Evolutionary conservation across 2,113 vertebrate species (phyloP).

Genomic region (Balaeniceps rex): DNA sequence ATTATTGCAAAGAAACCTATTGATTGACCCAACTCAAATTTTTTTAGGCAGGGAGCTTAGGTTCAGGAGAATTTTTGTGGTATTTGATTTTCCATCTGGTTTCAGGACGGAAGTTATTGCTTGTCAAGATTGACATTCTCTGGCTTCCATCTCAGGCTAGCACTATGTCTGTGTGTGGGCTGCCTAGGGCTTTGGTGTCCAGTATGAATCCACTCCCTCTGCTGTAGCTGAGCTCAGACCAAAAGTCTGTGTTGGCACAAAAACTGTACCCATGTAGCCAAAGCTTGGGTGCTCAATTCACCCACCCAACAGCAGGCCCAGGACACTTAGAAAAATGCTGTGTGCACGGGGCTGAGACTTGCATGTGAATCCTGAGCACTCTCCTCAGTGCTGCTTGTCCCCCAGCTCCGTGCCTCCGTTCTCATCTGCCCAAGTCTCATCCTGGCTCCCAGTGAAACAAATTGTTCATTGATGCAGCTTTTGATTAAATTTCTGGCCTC

Average conservation of each 20-base stretch:
- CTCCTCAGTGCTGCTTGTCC: neutral
- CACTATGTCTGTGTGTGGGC: neutral
- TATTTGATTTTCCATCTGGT: neutral
- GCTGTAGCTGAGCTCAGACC: neutral
- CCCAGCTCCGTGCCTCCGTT: neutral
- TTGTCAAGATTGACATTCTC: neutral
- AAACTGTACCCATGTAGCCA: neutral
- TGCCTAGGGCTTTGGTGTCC: neutral
- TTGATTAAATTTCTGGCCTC: slow-evolving; percentile 24
- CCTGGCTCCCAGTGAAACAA: neutral
- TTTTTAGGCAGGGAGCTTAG: neutral
- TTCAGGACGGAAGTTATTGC: neutral
- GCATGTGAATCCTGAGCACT: neutral
- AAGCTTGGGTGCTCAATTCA: neutral
- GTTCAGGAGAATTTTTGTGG: neutral
- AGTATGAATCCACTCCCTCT: neutral
- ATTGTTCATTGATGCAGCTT: neutral
- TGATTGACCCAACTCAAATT: neutral
- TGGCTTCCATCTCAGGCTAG: neutral
- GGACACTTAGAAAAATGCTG: neutral
- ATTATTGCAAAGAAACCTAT: neutral
- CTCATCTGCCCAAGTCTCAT: neutral
- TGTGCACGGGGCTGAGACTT: neutral
- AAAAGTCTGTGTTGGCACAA: neutral
- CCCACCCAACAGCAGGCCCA: neutral